Evolutionary conservation across 2,888 invertebrate genomes (phyloP), one percentile per base, ranked within the genome.

Genomic region (Microchrysa polita): DNA sequence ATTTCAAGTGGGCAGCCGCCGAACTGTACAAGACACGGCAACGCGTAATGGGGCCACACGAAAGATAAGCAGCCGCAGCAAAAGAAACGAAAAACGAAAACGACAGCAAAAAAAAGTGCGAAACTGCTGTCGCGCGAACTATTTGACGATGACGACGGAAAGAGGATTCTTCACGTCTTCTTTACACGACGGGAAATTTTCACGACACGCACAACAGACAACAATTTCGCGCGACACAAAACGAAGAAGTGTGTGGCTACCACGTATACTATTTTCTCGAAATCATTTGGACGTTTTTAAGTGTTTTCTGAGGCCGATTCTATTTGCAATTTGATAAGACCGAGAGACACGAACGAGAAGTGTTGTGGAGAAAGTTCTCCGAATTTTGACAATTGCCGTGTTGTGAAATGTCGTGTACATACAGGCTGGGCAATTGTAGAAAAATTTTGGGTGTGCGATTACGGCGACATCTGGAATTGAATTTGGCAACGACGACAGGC

Each of bases 381-480:
- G 16, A 16, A 16, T 9, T 61, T 61, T 40, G 61, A 61, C 40
- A 18, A 40, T 40, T 34, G 65, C 44, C 22, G 44, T 42, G 44
- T 22, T 42, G 65, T 65, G 65, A 61, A 61, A 40, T 61, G 61
- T 61, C 61, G 61, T 61, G 61, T 61, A n/a, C 48, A 48, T 40
- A 61, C 59, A 59, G 59, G 22, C 12, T 59, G 59, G n/a, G 23
- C 59, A 59, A 34, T 34, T 2, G 27, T 34, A 34, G 27, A 59
- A 23, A 53, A 10, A 34, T 34, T 34, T 34, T 34, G 27, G 27
- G 27, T n/a, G n/a, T n/a, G n/a, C n/a, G n/a, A n/a, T n/a, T n/a
- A n/a, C n/a, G n/a, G n/a, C n/a, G n/a, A n/a, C n/a, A n/a, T n/a
- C n/a, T n/a, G n/a, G n/a, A n/a, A n/a, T n/a, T n/a, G n/a, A n/a